Conservation (phyloP, 2,888 invertebrate species). For the Lycaena phlaeas region DNA sequence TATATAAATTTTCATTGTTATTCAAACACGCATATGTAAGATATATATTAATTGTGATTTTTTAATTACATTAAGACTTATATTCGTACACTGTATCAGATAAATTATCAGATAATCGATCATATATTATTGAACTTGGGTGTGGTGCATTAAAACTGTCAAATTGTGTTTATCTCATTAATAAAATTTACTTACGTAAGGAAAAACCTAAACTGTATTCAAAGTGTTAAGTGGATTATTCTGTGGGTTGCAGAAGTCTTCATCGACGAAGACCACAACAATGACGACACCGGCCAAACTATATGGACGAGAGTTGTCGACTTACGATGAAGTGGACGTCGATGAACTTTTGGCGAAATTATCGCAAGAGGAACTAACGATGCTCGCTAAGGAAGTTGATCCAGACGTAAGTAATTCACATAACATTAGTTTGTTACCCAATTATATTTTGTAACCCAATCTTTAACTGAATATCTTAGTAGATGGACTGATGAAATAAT, state of each 20-base stretch:
- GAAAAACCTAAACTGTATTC: conserved; percentile 3
- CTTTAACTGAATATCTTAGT: too few species aligned
- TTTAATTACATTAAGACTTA: neutral
- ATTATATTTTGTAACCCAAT: too few species aligned
- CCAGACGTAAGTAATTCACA: conserved; percentile 96
- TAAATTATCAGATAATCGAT: neutral
- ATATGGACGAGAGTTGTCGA: conserved; percentile 90
- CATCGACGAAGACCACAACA: conserved; percentile 89
- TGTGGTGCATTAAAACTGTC: conserved; percentile 51
- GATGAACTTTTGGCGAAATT: conserved; percentile 95
- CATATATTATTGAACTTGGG: conserved; percentile 36
- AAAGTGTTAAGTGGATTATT: conserved; percentile 18
- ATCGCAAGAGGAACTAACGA: conserved; percentile 95
- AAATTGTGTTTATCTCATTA: conserved; percentile 17
- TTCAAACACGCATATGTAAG: too few species aligned
- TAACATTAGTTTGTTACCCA: too few species aligned
- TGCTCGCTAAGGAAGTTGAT: conserved; percentile 98
- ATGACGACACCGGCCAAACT: conserved; percentile 93
- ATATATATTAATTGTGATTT: neutral
- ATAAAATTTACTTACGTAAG: conserved; percentile 12
- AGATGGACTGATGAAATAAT: too few species aligned
- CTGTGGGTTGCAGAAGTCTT: conserved; percentile 82
- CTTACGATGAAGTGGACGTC: conserved; percentile 95
- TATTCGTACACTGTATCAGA: neutral
- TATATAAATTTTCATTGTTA: neutral